Base-by-base conservation (phyloP, 2,113 vertebrate genomes). In the Cyanoliseus patagonus region DNA sequence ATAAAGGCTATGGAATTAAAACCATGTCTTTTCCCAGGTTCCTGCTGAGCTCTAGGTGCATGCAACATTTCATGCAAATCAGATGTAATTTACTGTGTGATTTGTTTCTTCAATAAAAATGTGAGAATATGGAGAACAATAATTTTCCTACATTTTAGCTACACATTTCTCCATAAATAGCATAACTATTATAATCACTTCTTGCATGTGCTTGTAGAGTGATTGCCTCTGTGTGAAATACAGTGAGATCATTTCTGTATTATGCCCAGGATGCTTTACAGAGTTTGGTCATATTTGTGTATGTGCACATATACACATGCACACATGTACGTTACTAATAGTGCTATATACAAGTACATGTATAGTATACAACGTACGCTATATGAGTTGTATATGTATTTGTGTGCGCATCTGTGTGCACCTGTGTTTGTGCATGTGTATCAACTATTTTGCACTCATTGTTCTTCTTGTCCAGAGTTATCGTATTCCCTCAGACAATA, bases 71-170 rank as follows among this genome's bases (percentile, higher is more conserved):
- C 91, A 97, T 92, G 72, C 95, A 97, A 95, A 97, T 79, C 84
- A 74, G 59, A 73, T 61, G 84, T 94, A 94, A 94, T 80, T 88
- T 92, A 97, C 94, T 93, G 88, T 93, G 75, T 89, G 95, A 97
- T 97, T 97, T 97, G 96, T 97, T 97, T 97, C 94, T 93, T 97
- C 95, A 95, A 88, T 92, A 91, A 96, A 95, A 94, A 85, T 74
- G 39, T 75, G 41, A 92, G 84, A 88, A 90, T 83, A 69, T 24
- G 9, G 66, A 76, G 87, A 90, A 70, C 86, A 95, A 95, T 82
- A 78, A 83, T 84, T 83, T 95, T 88, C 80, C 89, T 86, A 83
- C 70, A 86, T 77, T 75, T 80, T 85, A 92, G 73, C 83, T 91
- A 96, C 90, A 92, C 78, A 85, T 95, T 97, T 97, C 87, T 83